These are phyloP conservation scores for Desoria tigrina DNA, from an alignment of 2,888 invertebrate species.

Conservation along the genomic window DNA sequence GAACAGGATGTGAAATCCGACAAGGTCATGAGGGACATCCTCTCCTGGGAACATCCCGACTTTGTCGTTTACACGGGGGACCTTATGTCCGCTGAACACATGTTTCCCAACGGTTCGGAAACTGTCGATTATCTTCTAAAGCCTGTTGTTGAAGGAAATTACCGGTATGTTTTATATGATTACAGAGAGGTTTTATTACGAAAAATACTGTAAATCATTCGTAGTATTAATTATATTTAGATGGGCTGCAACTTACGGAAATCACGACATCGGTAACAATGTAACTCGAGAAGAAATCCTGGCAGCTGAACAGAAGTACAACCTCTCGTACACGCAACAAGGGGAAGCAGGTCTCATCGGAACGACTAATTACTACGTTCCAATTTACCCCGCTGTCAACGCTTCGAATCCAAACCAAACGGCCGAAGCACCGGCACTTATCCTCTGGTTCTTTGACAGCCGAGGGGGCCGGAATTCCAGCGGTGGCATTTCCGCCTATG, in stretches of 20 bases:
- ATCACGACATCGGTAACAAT: constrained; percentile 44
- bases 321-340: constrained; percentile 35
- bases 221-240: constrained; percentile 5
- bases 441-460: constrained; percentile 46
- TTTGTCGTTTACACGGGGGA: constrained; percentile 47
- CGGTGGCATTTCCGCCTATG: constrained; percentile 43
- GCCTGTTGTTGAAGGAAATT: constrained; percentile 37
- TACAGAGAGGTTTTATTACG: too few relatives aligned
- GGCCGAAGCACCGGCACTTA: constrained; percentile 20
- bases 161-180: constrained; percentile 21
- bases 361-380: constrained; percentile 43
- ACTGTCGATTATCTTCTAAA: constrained; percentile 33
- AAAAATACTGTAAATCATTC: not conserved
- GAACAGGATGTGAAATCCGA: constrained; percentile 33
- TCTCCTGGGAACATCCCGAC: constrained; percentile 42
- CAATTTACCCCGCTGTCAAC: constrained; percentile 34
- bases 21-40: constrained; percentile 38
- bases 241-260: constrained; percentile 44
- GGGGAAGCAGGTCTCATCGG: constrained; percentile 34
- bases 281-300: constrained; percentile 39
- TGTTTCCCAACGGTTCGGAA: constrained; percentile 40
- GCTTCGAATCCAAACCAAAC: not conserved
- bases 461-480: constrained; percentile 38
- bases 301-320: constrained; percentile 38
- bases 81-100: constrained; percentile 38